Base-by-base conservation (phyloP, 1,140 invertebrate species). In the Acromyrmex echinatior region DNA sequence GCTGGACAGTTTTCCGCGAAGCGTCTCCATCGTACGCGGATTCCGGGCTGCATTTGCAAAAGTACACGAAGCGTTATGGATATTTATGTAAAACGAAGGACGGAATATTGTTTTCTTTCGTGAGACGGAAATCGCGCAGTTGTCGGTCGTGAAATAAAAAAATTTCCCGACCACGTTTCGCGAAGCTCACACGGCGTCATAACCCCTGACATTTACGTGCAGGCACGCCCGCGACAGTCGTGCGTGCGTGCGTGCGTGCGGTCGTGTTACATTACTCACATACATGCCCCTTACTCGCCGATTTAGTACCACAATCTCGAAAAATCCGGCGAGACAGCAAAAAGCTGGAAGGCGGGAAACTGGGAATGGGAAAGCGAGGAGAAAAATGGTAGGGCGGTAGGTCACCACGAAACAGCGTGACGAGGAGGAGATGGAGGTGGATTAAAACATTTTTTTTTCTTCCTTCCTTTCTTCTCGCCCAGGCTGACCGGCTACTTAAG, bases 361-460 rank as follows among this genome's bases (percentile, higher is more conserved):
- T 2, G 18, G 21, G 45, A 31, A n/a, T 31, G 39, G 49, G 18
- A 51, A 45, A 70, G 63, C 25, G 18, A n/a, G 62, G 45, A 56
- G 53, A 71, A 62, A 77, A 84, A 82, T 53, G 65, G n/a, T 51
- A 49, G 49, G 31, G 25, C 53, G 80, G 80, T 82, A 82, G 80
- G 68, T 82, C 80, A 82, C 35, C 70, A 25, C 56, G 56, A 31
- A 76, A 63, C 56, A 60, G 25, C 53, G 31, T n/a, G 70, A 74
- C 28, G 70, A 25, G 35, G 14, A 63, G 39, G 66, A 28, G 35
- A 12, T 21, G 53, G 68, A 51, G 35, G 45, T 68, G 73, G 87
- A 92, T 92, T 92, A 92, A 92, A 92, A 92, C 87, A 87, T 92
- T 89, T 92, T 92, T 74, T 88, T 81, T 89, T 63, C 65, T 84